Evolutionary conservation across 2,888 invertebrate species (phyloP).

Genomic region (Branchipolynoe longqiensis): DNA sequence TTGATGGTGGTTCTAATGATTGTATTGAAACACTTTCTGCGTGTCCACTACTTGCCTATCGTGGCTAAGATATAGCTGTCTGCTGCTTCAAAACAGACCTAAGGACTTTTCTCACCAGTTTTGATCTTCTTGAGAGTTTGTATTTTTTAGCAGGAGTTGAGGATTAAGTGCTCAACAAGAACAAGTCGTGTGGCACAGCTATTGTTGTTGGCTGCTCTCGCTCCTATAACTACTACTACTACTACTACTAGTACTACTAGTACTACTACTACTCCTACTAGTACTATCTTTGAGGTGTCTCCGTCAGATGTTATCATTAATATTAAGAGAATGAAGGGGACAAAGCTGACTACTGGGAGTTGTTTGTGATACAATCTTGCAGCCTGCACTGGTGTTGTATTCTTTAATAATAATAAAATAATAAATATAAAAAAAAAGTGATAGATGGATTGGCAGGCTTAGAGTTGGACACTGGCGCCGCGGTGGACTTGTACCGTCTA

Average conservation of each 20-base stretch:
- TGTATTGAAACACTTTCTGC: not conserved
- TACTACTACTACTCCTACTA: not conserved
- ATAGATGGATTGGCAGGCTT: conserved; percentile 30
- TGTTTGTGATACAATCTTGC: conserved; percentile 29
- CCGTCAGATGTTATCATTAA: not conserved
- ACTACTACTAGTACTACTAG: too few species aligned
- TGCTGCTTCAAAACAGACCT: conserved; percentile 22
- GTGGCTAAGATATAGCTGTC: not conserved
- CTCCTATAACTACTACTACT: too few species aligned
- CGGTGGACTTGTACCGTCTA: conserved; percentile 11
- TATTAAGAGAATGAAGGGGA: not conserved
- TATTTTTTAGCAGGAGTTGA: conserved; percentile 44
- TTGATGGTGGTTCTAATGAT: conserved; percentile 10
- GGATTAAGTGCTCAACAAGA: conserved; percentile 20
- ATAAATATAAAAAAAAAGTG: conserved; percentile 11
- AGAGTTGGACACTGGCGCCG: not conserved
- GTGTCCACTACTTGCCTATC: conserved; percentile 8
- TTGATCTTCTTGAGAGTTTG: conserved; percentile 49
- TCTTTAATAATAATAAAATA: too few species aligned
- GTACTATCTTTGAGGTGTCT: not conserved
- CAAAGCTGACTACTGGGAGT: conserved; percentile 13
- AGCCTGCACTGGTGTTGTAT: conserved; percentile 22
- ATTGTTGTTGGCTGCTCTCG: conserved; percentile 7
- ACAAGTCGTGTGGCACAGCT: conserved; percentile 17
- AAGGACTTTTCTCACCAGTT: conserved; percentile 40